These are phyloP conservation scores for Eurystomus gularis DNA, from an alignment of 2,113 vertebrate species.

Conservation along the genomic window DNA sequence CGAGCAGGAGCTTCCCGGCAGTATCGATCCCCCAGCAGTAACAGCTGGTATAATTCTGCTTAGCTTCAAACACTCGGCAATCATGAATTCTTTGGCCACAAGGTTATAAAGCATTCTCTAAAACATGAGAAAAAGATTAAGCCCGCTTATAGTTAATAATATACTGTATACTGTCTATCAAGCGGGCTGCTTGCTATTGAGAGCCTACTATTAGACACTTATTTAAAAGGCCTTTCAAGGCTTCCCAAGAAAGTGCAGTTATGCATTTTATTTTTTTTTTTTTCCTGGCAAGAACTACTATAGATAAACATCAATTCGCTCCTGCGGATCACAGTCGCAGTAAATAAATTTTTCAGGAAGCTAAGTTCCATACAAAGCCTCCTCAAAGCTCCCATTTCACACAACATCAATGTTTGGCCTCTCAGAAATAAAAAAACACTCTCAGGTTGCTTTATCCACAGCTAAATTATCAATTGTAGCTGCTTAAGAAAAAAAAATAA, in stretches of 20 bases:
- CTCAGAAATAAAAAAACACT: slow-evolving; percentile 70
- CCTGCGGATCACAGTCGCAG: slow-evolving; percentile 72
- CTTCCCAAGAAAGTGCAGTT: slow-evolving; percentile 67
- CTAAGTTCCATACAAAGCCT: slow-evolving; percentile 73
- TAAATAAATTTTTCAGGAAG: slow-evolving; percentile 82
- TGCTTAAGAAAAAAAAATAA: neutral
- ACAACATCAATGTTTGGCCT: slow-evolving; percentile 73
- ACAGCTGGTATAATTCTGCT: slow-evolving; percentile 66
- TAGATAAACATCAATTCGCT: slow-evolving; percentile 77
- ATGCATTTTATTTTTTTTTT: slow-evolving; percentile 42
- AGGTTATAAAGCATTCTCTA: slow-evolving; percentile 70
- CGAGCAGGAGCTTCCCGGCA: neutral
- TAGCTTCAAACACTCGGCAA: slow-evolving; percentile 66
- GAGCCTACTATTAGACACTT: slow-evolving; percentile 71
- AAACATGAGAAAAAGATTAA: slow-evolving; percentile 73
- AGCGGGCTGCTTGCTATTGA: slow-evolving; percentile 50
- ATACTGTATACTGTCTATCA: slow-evolving; percentile 58
- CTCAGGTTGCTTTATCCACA: slow-evolving; percentile 49
- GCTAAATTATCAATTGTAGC: slow-evolving; percentile 71
- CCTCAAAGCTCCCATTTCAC: slow-evolving; percentile 74
- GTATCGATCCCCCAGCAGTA: slow-evolving; percentile 61
- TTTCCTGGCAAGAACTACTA: slow-evolving; percentile 61
- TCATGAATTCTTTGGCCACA: slow-evolving; percentile 64
- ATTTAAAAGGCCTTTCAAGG: slow-evolving; percentile 73
- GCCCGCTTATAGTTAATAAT: slow-evolving; percentile 69